These are phyloP conservation scores for Phytoseiulus persimilis DNA, from an alignment of 2,888 invertebrate genomes.

Conservation along the genomic window DNA sequence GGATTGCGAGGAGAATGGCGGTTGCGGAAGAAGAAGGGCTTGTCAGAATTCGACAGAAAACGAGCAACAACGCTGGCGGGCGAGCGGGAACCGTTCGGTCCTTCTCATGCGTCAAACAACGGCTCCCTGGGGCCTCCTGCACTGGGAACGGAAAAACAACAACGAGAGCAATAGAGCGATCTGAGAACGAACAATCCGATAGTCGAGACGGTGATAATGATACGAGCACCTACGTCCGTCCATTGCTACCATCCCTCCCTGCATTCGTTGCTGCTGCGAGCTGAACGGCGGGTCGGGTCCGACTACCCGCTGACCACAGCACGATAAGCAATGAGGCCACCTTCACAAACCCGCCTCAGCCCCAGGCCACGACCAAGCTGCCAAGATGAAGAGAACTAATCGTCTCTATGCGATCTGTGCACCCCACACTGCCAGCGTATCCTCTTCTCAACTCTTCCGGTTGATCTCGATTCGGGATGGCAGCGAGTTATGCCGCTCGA, in stretches of 20 bases:
- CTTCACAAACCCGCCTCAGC: neutral
- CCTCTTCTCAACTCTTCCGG: no score
- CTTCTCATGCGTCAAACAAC: slow-evolving; percentile 31
- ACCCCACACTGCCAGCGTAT: neutral
- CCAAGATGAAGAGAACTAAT: neutral
- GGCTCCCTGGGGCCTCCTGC: slow-evolving; percentile 24
- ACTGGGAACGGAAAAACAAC: slow-evolving; percentile 10
- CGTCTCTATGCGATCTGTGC: neutral
- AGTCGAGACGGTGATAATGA: neutral
- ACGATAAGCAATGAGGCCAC: neutral
- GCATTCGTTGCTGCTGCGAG: no score
- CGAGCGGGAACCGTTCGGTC: neutral
- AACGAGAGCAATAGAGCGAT: slow-evolving; percentile 24
- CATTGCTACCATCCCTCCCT: no score
- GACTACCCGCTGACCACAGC: slow-evolving; percentile 5
- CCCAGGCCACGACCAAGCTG: neutral
- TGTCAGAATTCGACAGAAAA: neutral
- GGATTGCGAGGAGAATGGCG: no score
- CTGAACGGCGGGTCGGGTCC: neutral
- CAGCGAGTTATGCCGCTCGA: no score
- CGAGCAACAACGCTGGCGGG: neutral
- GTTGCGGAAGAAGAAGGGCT: neutral
- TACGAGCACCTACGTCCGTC: neutral
- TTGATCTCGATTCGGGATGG: no score
- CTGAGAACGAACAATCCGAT: neutral